Base-by-base conservation (phyloP, 2,113 vertebrate species). In the Phrynosoma platyrhinos region DNA sequence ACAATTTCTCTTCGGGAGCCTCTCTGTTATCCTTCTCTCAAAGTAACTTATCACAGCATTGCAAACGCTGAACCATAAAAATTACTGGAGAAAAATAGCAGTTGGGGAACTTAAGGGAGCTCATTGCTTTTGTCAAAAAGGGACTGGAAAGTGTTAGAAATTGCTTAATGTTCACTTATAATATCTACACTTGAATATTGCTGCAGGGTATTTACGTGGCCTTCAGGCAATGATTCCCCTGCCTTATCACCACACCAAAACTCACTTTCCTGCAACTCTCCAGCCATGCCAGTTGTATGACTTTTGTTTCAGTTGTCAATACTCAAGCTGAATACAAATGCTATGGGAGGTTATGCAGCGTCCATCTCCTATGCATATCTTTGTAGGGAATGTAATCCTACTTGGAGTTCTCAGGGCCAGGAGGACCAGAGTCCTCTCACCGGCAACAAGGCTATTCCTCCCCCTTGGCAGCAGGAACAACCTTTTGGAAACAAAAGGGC, bases 1-100 rank as follows among this genome's bases (percentile, higher is more conserved):
- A 96, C 95, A 94, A 95, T 96, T 96, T 96, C 96, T 96, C 95
- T 91, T 88, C 27, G 85, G 94, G 93, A 96, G 95, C 92, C 91
- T 94, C 93, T 88, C 40, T 68, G 94, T 94, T 94, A 87, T 94
- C 95, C 88, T 94, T 91, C 93, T 95, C 95, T 87, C 1, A 0
- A 8, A 0, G 93, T 90, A 94, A 94, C 93, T 94, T 89, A 90
- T 93, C 84, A 94, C 88, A 25, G 40, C 95, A 95, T 93, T 95
- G 94, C 92, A 95, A 94, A 94, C 18, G 88, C 91, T 87, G 91
- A 95, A 94, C 95, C 91, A 89, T 78, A 89, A 91, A 95, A 93
- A 95, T 94, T 94, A 94, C 91, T 32, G 83, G 90, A 92, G 86
- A 18, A 90, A 87, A 91, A 91, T 87, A 82, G 93, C 91, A 94